phyloP scores from a whole-genome alignment of 1,140 invertebrate genomes.

The Muscidifurax raptorellus region DNA sequence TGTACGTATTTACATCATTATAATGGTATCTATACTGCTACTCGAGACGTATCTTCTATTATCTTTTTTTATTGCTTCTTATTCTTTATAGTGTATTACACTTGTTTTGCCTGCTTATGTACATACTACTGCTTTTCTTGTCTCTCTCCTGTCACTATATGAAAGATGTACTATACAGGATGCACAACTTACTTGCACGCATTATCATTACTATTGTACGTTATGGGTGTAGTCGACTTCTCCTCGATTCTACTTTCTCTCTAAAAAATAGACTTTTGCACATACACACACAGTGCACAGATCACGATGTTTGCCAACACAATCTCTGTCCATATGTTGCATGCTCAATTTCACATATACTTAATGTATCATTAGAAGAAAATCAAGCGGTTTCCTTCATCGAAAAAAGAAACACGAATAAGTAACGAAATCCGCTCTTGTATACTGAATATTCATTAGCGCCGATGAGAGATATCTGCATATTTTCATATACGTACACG shows the following conservation, averaged over 20 bases:
- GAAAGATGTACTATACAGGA: too few relatives aligned
- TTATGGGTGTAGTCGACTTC: not conserved
- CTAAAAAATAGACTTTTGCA: too few relatives aligned
- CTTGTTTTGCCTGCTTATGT: not conserved
- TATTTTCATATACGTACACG: not conserved
- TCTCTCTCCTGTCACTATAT: too few relatives aligned
- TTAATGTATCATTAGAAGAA: not conserved
- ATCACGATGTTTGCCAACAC: not conserved
- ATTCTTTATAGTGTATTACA: not conserved
- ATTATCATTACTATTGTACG: not conserved
- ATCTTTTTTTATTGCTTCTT: not conserved
- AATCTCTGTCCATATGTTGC: not conserved
- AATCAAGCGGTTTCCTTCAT: not conserved
- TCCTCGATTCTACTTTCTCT: not conserved
- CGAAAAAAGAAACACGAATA: not conserved
- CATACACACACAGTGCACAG: not conserved
- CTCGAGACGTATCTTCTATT: not conserved
- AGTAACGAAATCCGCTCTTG: not conserved
- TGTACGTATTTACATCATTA: slow-evolving; percentile 40
- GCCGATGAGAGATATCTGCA: not conserved
- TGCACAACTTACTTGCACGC: not conserved
- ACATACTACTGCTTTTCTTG: too few relatives aligned
- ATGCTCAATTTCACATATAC: not conserved
- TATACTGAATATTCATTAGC: not conserved
- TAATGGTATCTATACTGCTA: not conserved